Percentiles rank a stretch among this genome's conserved stretches.
phyloP scores from a whole-genome alignment of 2,113 vertebrate species.

The Pipra filicauda region DNA sequence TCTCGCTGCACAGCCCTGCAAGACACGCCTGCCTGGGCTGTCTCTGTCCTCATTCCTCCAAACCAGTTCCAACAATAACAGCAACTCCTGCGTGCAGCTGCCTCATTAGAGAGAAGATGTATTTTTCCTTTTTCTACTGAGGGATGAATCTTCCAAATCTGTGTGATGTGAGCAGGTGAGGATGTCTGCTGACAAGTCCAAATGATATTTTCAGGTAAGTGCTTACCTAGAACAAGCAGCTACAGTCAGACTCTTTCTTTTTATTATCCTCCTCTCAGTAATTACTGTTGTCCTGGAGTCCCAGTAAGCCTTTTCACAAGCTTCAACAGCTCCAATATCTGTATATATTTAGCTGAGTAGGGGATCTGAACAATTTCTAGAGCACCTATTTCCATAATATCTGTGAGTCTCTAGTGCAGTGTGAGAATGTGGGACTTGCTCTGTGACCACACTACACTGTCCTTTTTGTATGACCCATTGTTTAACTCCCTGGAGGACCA shows the following conservation, averaged over 20 bases:
- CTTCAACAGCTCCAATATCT: neutral
- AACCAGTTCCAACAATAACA: slow-evolving; percentile 17
- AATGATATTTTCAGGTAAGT: slow-evolving; percentile 60
- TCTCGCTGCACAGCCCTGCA: neutral
- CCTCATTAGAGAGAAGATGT: neutral
- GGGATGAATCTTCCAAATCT: neutral
- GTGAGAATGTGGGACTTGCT: neutral
- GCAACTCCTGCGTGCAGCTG: slow-evolving; percentile 6
- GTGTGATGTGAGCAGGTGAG: slow-evolving; percentile 25
- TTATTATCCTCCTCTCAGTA: neutral
- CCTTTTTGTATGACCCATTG: neutral
- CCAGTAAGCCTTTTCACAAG: neutral
- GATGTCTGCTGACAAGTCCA: slow-evolving; percentile 55
- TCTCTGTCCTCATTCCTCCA: slow-evolving; percentile 27
- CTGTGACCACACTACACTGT: neutral
- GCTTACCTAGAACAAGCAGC: neutral
- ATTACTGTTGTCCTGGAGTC: neutral
- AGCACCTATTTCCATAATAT: neutral
- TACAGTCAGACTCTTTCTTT: neutral
- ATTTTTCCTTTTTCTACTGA: neutral
- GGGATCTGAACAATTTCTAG: neutral
- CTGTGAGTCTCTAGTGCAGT: neutral
- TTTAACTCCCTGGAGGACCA: neutral
- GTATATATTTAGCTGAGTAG: neutral
- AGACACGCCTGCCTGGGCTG: slow-evolving; percentile 45